Evolutionary conservation across 2,113 vertebrate genomes (phyloP).

Genomic region (Nyctereutes procyonoides): DNA sequence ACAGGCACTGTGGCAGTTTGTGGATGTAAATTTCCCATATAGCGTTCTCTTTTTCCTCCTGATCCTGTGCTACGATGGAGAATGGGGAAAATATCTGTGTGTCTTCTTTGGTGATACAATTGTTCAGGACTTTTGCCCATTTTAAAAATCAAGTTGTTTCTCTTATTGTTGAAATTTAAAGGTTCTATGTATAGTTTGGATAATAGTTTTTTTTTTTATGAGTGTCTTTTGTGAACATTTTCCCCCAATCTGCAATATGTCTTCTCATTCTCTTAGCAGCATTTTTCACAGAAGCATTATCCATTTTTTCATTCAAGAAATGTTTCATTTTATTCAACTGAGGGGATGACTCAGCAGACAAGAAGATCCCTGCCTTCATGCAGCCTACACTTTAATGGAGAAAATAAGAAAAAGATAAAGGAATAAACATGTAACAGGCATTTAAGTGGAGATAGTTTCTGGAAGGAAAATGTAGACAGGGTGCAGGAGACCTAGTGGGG

Average conservation of each 20-base stretch:
- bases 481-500: neutral
- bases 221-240: neutral
- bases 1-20: conserved; percentile 97
- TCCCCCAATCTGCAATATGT: neutral
- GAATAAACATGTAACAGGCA: neutral
- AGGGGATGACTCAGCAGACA: neutral
- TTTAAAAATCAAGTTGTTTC: neutral
- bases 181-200: neutral
- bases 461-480: neutral
- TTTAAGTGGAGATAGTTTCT: neutral
- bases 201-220: neutral
- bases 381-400: neutral
- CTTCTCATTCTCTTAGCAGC: neutral
- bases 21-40: conserved; percentile 97
- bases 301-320: neutral
- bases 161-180: neutral
- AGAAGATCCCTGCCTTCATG: neutral
- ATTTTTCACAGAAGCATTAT: neutral
- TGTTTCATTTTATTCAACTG: neutral
- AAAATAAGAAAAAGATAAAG: neutral
- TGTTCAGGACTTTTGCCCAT: neutral
- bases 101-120: neutral
- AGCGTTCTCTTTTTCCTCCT: conserved; percentile 97
- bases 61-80: conserved; percentile 87
- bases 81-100: neutral